These are phyloP conservation scores for Anarsia innoxiella DNA, from an alignment of 2,888 invertebrate genomes.

Conservation along the genomic window DNA sequence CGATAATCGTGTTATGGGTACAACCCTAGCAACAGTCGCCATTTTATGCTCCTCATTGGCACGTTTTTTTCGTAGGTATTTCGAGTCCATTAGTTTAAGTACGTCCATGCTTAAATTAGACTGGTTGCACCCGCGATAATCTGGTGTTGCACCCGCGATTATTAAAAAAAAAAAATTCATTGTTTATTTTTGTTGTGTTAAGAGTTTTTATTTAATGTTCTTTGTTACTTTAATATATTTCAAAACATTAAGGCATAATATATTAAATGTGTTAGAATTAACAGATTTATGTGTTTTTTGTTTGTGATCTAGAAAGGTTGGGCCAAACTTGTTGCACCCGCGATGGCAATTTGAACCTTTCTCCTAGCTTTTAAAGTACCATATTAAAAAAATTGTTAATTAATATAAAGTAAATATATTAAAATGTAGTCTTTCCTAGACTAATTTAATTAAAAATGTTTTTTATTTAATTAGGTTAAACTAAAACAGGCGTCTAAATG, in stretches of 20 bases:
- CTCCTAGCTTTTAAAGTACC: neutral
- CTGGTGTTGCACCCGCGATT: constrained; percentile 12
- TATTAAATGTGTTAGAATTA: neutral
- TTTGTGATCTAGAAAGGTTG: neutral
- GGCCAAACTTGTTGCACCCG: constrained; percentile 7
- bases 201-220: neutral
- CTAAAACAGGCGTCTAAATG: neutral
- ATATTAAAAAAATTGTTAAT: neutral
- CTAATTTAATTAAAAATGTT: no score
- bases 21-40: neutral
- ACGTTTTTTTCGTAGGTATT: neutral
- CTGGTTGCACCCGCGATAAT: constrained; percentile 15
- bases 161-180: neutral
- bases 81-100: no score
- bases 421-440: neutral
- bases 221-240: neutral
- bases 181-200: neutral
- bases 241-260: neutral
- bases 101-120: constrained; percentile 1
- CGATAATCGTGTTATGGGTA: neutral
- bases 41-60: neutral
- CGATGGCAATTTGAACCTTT: neutral
- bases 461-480: neutral
- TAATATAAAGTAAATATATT: neutral
- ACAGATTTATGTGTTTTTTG: constrained; percentile 1